Base-by-base conservation (phyloP, 2,888 invertebrate genomes). In the Serrognathus titanus region DNA sequence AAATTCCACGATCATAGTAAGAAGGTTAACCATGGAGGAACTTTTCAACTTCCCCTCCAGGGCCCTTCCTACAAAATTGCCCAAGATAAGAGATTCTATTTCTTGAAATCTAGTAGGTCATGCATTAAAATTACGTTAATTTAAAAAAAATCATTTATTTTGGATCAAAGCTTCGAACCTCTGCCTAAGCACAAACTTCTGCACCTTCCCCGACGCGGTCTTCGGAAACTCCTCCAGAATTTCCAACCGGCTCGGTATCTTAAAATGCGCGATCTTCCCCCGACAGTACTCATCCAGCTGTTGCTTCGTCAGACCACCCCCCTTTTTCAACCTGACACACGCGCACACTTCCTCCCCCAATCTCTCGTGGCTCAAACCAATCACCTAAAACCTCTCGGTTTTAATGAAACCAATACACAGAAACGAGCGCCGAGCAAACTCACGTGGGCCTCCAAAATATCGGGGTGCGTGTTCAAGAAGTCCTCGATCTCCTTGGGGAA, bases 401-500 rank as follows among this genome's bases (percentile, higher is more conserved):
- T 31, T 31, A 31, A 31, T 3, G 0, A 31, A 7, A 31, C 24
- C 7, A 6, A 31, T 31, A 31, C 24, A 4, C 24, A 4, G 7
- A 31, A 31, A 31, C 24, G n/a, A 45, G 55, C 31, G 35, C 24
- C 24, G 6, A 31, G 4, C 1, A 31, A 31, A 31, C 24, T 31
- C 1, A 89, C 89, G 72, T 90, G 87, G 43, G 84, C 86, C 69
- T 92, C 90, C n/a, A 84, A 69, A 43, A 93, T 80, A 66, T 83
- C 81, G 0, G 89, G 89, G 77, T 92, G 90, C 0, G 83, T 83
- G 68, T 86, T 85, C n/a, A 92, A 74, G 48, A 87, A 78, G 59
- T 89, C 85, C 74, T 93, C 93, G 13, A 94, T 83, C 79, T 93
- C 92, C 81, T 85, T 85, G 0, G 93, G 92, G 61, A 87, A 91